A percentile compares a stretch with the other conserved stretches of the same genome.
These are phyloP conservation scores for Drosophila funebris DNA, from an alignment of 1,140 invertebrate species.

Conservation along the genomic window DNA sequence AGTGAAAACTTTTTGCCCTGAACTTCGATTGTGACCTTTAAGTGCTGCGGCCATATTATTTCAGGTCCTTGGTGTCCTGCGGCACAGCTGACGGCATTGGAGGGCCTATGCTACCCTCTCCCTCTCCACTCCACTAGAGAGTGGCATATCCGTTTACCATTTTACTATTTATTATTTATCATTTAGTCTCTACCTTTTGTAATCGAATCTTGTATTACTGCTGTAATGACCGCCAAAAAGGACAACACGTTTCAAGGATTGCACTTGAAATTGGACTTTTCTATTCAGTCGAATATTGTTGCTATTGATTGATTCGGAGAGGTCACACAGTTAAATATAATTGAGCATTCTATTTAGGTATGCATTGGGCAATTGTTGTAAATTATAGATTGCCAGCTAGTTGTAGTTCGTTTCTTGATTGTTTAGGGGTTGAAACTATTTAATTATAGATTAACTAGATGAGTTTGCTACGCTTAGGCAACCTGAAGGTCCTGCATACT, in stretches of 20 bases:
- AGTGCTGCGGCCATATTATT: constrained; percentile 17
- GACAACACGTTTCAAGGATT: constrained; percentile 25
- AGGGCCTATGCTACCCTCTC: too few relatives aligned
- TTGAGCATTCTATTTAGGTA: neutral
- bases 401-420: neutral
- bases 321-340: neutral
- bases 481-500: too few relatives aligned
- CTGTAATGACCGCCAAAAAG: constrained; percentile 29
- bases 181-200: constrained; percentile 50
- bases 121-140: too few relatives aligned
- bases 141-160: constrained; percentile 36
- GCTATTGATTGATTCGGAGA: constrained; percentile 60
- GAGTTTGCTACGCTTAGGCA: too few relatives aligned
- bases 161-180: constrained; percentile 56
- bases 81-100: constrained; percentile 49
- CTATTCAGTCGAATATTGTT: constrained; percentile 26
- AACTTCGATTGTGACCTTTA: constrained; percentile 65
- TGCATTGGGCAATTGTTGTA: constrained; percentile 3
- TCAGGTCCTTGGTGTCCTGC: constrained; percentile 22
- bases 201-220: constrained; percentile 19
- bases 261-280: constrained; percentile 35
- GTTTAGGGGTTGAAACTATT: neutral
- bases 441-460: neutral
- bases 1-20: constrained; percentile 65
- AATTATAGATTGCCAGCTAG: constrained; percentile 4